Conservation (phyloP, 2,888 invertebrate species). For the Pristionchus japonicus region DNA sequence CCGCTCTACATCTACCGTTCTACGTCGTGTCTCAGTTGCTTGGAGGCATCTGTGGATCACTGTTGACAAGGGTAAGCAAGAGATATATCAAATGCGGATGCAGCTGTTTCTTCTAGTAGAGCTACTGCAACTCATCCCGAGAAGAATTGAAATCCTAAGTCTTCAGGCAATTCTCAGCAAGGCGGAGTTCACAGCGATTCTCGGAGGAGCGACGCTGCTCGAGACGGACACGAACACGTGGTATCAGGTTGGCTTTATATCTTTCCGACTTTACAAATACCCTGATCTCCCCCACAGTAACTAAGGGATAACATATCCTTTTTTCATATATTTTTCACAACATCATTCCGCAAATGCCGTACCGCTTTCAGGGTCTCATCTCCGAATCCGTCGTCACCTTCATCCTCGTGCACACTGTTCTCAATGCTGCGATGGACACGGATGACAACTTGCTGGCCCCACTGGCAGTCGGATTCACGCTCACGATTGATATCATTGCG, state of each 20-base stretch:
- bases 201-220: constrained; percentile 61
- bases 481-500: constrained; percentile 75
- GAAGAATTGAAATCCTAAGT: no score
- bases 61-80: constrained; percentile 53
- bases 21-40: constrained; percentile 75
- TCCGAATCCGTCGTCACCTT: constrained; percentile 54
- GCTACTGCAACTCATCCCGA: no score
- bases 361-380: constrained; percentile 52
- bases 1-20: constrained; percentile 65
- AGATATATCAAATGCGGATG: no score
- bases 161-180: constrained; percentile 54
- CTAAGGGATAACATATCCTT: no score
- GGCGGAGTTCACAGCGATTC: constrained; percentile 48
- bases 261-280: no score
- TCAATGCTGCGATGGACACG: constrained; percentile 73
- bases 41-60: constrained; percentile 74
- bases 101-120: no score
- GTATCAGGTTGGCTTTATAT: constrained; percentile 54
- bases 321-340: no score
- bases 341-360: no score
- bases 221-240: constrained; percentile 49
- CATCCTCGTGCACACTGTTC: constrained; percentile 72
- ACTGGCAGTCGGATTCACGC: constrained; percentile 76
- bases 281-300: no score
- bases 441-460: constrained; percentile 73